Base-by-base conservation (phyloP, 2,113 vertebrate genomes). In the Haplotaxodon microlepis region DNA sequence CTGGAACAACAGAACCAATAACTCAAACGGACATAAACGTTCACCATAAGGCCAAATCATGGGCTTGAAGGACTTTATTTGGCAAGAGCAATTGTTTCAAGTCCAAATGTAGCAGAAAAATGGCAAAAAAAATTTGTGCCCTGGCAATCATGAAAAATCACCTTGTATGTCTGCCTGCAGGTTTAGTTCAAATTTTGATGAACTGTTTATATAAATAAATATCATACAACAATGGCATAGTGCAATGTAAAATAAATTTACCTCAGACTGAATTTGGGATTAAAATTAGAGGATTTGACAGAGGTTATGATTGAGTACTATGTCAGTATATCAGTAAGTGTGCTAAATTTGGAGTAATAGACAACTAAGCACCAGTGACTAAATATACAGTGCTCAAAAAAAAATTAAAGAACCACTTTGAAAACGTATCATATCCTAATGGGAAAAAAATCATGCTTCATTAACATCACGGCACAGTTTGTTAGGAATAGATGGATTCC, bases 1-100 rank as follows among this genome's bases (percentile, higher is more conserved):
- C 34, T 61, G 85, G 82, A 88, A 56, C 82, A 83, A 73, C 73
- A 69, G 76, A 81, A 73, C 81, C 88, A 81, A 93, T 85, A 81
- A 88, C 84, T 86, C 82, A 85, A 83, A 88, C 24, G 31, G 81
- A 84, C 24, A 88, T 81, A 89, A 31, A 88, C 78, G 82, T 29
- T 89, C 40, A 83, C 83, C 47, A 36, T 13, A 21, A 47, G 63
- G 63, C 19, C n/a, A 73, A 53, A 87, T 47, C 2, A 9, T 59
- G 17, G 6, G 19, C 61, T 76, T 45, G 59, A 16, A 84, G 53
- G 57, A 12, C 54, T 86, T 84, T 50, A 76, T 88, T 83, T 84
- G 63, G 34, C 31, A 81, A 21, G 50, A 84, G 86, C 90, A 88
- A 38, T 5, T 31, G 31, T 73, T 82, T 90, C 36, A 79, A 29